These are phyloP conservation scores for Polyommatus icarus DNA, from an alignment of 2,888 invertebrate genomes.

Conservation along the genomic window DNA sequence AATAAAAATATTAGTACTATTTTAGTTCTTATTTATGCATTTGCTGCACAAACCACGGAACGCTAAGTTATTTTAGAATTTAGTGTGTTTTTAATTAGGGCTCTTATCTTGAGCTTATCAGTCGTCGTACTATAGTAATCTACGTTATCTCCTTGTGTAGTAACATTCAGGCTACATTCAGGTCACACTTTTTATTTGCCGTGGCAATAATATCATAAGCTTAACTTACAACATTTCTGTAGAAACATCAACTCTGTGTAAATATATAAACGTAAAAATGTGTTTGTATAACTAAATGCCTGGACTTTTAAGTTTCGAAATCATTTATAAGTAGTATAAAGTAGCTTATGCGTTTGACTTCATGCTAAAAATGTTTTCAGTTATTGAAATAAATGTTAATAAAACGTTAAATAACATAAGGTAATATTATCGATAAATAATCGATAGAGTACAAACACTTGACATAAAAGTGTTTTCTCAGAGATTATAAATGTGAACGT, in stretches of 20 bases:
- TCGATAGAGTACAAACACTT: conserved; percentile 32
- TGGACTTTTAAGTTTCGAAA: not conserved
- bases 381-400: not conserved
- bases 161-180: conserved; percentile 46
- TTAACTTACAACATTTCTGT: not conserved
- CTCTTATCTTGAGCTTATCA: conserved; percentile 60
- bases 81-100: conserved; percentile 42
- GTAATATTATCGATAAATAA: conserved; percentile 23
- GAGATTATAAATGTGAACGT: conserved; percentile 33
- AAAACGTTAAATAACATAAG: not conserved
- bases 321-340: too few relatives aligned
- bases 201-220: not conserved
- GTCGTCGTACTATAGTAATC: conserved; percentile 65
- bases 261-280: not conserved
- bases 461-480: conserved; percentile 25
- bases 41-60: not conserved
- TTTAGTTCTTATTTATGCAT: not conserved
- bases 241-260: not conserved
- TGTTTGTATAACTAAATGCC: not conserved
- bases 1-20: not conserved
- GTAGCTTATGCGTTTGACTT: not conserved
- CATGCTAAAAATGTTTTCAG: not conserved
- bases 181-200: conserved; percentile 50
- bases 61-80: conserved; percentile 36
- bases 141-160: conserved; percentile 55